Evolutionary conservation across 2,797 vertebrate species (phyloP).

Genomic region (Agapornis canus): DNA sequence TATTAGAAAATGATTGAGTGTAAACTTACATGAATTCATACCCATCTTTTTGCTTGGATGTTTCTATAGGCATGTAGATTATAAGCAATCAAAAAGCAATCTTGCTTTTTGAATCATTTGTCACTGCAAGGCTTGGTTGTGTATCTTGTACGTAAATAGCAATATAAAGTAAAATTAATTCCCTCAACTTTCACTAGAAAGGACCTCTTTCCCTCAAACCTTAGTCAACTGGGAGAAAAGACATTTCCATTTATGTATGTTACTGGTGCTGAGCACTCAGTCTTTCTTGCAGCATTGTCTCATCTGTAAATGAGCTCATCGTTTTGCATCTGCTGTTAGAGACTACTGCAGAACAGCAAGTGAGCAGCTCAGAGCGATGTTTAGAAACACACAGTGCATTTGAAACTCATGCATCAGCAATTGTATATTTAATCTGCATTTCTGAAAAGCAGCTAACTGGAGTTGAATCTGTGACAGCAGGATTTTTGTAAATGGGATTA

Average conservation of each 20-base stretch:
- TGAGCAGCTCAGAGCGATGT: background rate
- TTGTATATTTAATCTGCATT: background rate
- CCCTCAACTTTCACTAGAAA: background rate
- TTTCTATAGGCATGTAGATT: background rate
- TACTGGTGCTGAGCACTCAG: rapidly evolving
- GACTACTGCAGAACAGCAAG: background rate
- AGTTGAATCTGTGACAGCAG: background rate
- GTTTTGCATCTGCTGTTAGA: background rate
- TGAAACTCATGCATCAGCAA: background rate
- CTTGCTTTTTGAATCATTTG: background rate
- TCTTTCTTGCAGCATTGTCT: background rate
- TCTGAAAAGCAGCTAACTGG: background rate
- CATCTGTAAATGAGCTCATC: background rate
- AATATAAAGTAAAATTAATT: background rate
- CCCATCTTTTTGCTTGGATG: background rate
- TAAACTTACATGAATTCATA: background rate
- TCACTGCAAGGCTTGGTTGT: background rate
- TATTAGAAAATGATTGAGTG: background rate
- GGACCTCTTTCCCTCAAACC: background rate
- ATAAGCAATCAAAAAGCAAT: background rate
- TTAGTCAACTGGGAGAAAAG: background rate
- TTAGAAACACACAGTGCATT: background rate
- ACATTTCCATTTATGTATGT: background rate
- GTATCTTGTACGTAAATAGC: background rate
- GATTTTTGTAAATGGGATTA: background rate